Evolutionary conservation across 2,797 vertebrate species (phyloP).

Genomic region (Sandelia bainsii): DNA sequence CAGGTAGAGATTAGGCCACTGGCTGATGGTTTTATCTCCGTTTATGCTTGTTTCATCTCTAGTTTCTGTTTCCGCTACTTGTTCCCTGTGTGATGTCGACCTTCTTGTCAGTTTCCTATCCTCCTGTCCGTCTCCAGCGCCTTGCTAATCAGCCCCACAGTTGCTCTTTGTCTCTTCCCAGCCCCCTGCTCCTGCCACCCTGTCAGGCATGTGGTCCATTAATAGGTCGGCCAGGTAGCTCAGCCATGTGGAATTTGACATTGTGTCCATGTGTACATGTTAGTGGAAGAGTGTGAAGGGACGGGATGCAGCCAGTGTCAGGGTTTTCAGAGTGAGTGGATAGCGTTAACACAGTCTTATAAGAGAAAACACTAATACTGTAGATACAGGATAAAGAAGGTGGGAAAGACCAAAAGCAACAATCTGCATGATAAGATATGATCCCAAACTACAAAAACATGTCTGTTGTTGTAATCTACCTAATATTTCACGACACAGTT

Average conservation of each 20-base stretch:
- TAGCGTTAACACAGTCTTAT: not conserved
- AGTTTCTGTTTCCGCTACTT: not conserved
- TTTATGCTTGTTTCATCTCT: not conserved
- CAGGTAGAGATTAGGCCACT: not conserved
- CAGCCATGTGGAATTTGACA: slow-evolving; percentile 85
- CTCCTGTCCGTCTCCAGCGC: slow-evolving; percentile 62
- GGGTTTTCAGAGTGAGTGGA: slow-evolving; percentile 12
- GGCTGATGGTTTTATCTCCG: not conserved
- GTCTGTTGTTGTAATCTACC: too few species aligned
- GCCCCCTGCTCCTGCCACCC: slow-evolving; percentile 28
- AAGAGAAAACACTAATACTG: too few species aligned
- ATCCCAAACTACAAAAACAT: too few species aligned
- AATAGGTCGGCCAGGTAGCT: slow-evolving; percentile 80
- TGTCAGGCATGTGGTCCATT: slow-evolving; percentile 74
- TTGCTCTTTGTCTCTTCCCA: slow-evolving; percentile 47
- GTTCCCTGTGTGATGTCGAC: slow-evolving; percentile 15
- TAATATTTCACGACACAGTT: too few species aligned
- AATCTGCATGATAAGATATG: too few species aligned
- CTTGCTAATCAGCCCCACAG: slow-evolving; percentile 68
- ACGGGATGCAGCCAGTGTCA: slow-evolving; percentile 67
- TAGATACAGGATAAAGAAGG: too few species aligned
- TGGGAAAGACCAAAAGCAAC: too few species aligned
- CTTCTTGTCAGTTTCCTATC: slow-evolving; percentile 33
- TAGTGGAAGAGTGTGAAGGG: slow-evolving; percentile 65
- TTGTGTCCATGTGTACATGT: slow-evolving; percentile 67